These are phyloP conservation scores for Grammomys dolichurus DNA, from an alignment of 2,113 vertebrate species.

Conservation along the genomic window DNA sequence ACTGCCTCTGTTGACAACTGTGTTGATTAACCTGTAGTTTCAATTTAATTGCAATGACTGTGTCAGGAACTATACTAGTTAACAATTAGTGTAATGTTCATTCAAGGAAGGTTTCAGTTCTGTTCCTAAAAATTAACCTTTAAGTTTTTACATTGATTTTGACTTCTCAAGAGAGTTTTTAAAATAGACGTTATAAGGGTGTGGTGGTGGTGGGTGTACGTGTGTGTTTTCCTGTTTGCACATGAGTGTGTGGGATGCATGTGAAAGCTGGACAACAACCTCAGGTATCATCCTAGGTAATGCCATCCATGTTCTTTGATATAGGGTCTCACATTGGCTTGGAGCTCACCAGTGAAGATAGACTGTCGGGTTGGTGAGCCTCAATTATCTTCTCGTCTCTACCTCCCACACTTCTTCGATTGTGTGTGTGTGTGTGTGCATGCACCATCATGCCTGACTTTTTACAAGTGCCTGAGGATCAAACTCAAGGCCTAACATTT, in stretches of 20 bases:
- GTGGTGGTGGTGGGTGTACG: background rate
- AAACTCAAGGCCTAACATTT: background rate
- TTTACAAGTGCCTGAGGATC: background rate
- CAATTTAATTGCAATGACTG: background rate
- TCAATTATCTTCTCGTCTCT: background rate
- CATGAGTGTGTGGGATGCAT: background rate
- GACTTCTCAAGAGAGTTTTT: conserved; percentile 2
- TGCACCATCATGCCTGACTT: background rate
- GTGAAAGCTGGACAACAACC: background rate
- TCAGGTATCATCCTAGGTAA: background rate
- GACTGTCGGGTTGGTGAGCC: background rate
- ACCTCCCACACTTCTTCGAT: too few species aligned
- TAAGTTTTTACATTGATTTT: conserved; percentile 52
- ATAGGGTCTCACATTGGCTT: background rate
- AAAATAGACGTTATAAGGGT: background rate
- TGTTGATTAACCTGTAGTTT: conserved; percentile 1
- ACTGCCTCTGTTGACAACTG: conserved; percentile 7
- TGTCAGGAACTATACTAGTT: background rate
- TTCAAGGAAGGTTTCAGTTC: conserved; percentile 43
- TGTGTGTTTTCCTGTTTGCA: background rate
- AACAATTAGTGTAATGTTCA: background rate
- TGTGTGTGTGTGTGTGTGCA: background rate
- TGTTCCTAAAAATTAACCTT: background rate
- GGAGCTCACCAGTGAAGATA: background rate
- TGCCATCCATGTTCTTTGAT: background rate